phyloP scores from a whole-genome alignment of 2,797 vertebrate species.

The Sebastes aleutianus region DNA sequence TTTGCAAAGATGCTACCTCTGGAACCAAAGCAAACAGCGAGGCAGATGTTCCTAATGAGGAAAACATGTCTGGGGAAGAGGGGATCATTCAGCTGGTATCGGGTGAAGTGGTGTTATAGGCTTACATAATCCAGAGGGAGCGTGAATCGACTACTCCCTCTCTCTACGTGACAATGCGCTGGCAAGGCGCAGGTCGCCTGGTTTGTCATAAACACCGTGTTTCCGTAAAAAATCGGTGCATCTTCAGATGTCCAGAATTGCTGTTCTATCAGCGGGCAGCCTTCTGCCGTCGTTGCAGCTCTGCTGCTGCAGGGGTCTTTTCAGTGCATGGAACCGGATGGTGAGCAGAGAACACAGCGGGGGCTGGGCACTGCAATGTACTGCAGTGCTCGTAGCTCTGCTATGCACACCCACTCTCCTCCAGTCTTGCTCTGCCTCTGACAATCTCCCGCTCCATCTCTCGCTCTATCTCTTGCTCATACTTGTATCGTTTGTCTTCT shows the following conservation, averaged over 20 bases:
- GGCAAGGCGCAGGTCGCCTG: constrained; percentile 24
- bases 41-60: constrained; percentile 70
- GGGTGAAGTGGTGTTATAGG: constrained; percentile 40
- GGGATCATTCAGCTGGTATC: constrained; percentile 50
- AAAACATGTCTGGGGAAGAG: constrained; percentile 46
- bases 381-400: constrained; percentile 81
- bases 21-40: constrained; percentile 61
- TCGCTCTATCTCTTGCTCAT: constrained; percentile 40
- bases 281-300: constrained; percentile 45
- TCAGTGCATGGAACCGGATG: constrained; percentile 78
- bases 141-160: constrained; percentile 55
- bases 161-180: constrained; percentile 46
- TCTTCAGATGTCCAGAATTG: constrained; percentile 24
- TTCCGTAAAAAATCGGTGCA: constrained; percentile 11
- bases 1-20: constrained; percentile 59
- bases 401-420: constrained; percentile 77
- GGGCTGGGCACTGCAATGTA: constrained; percentile 84
- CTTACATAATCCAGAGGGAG: constrained; percentile 73
- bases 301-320: constrained; percentile 78
- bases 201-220: constrained; percentile 5
- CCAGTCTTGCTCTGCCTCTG: constrained; percentile 64
- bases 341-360: constrained; percentile 73
- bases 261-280: constrained; percentile 54
- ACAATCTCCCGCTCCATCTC: constrained; percentile 61
- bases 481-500: constrained; percentile 32